A percentile compares a stretch with the other conserved stretches of the same genome.
These are phyloP conservation scores for Drosophila littoralis DNA, from an alignment of 1,140 invertebrate genomes.

Conservation along the genomic window DNA sequence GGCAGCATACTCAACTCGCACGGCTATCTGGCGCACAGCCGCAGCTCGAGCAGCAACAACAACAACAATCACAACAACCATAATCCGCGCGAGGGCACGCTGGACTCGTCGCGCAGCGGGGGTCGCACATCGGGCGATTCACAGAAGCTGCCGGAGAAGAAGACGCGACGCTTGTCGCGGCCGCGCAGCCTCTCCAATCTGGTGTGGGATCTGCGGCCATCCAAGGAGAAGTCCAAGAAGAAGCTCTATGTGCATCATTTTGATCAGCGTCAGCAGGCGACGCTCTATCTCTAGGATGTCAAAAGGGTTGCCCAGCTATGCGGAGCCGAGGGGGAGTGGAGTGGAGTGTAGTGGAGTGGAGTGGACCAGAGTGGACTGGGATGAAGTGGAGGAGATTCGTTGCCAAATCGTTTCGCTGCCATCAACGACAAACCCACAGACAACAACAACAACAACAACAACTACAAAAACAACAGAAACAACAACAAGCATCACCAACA, in stretches of 20 bases:
- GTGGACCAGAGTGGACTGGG: conserved; percentile 5
- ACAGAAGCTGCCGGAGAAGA: conserved; percentile 91
- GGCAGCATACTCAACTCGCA: conserved; percentile 75
- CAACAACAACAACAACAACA: conserved; percentile 51
- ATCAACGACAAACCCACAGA: conserved; percentile 57
- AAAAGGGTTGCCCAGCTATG: neutral
- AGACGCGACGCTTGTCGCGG: conserved; percentile 90
- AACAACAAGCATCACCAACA: conserved; percentile 58
- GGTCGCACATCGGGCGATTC: conserved; percentile 93
- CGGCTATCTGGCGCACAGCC: conserved; percentile 65
- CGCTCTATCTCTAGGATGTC: conserved; percentile 79
- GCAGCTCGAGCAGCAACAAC: conserved; percentile 64
- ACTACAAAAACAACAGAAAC: conserved; percentile 36
- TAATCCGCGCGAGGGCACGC: conserved; percentile 87
- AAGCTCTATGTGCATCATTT: conserved; percentile 85
- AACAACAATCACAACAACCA: conserved; percentile 59
- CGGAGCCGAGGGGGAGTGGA: neutral
- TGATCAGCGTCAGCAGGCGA: conserved; percentile 84
- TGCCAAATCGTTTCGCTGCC: conserved; percentile 80
- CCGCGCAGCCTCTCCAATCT: conserved; percentile 94
- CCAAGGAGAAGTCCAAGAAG: conserved; percentile 86
- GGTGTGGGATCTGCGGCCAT: conserved; percentile 91
- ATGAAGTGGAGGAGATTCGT: conserved; percentile 53
- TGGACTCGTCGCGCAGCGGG: conserved; percentile 94
- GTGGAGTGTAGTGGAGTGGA: neutral